Base-by-base conservation (phyloP, 2,888 invertebrate genomes). In the Mimachlamys varia region DNA sequence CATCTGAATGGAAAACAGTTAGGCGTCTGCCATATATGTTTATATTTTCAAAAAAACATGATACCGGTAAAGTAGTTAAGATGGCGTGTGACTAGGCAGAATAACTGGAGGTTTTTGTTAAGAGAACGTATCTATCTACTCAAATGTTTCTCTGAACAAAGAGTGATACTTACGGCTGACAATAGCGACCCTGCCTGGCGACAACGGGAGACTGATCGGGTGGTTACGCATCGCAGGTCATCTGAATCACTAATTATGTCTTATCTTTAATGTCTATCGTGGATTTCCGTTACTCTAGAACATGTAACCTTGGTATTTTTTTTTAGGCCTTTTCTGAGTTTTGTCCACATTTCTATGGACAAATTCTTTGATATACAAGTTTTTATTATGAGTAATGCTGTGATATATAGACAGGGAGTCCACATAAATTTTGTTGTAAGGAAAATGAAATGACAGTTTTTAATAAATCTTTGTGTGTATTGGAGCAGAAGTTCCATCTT, bases 1-100 rank as follows among this genome's bases (percentile, higher is more conserved):
- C 88, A 44, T 27, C 19, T 90, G 88, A 89, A 89, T 87, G n/a
- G 89, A 49, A 44, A 89, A 90, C 90, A 88, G 90, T 90, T 90
- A 90, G 37, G 87, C 50, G 90, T 90, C 90, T 50, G 89, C 50
- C 76, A 76, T 76, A 76, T 76, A 76, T 76, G 76, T 76, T 76
- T 76, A 33, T 76, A 76, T 76, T 33, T 76, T 76, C 27, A 22
- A 33, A 33, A 76, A 33, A 76, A 76, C 76, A 7, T 33, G 76
- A 76, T 33, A 76, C 76, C 22, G 33, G 76, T 76, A 13, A 76
- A 76, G 33, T 1, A 76, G 76, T 76, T 76, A 76, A 76, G 76
- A 76, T 12, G 76, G 76, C 33, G 76, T 76, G 76, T 76, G 76
- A 76, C 76, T 76, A 33, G 76, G 76, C 76, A 27, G 17, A 33